Percentiles rank a stretch among this genome's conserved stretches.
These are phyloP conservation scores for Mionectes olivaceus DNA, from an alignment of 2,797 vertebrate species.

Conservation along the genomic window DNA sequence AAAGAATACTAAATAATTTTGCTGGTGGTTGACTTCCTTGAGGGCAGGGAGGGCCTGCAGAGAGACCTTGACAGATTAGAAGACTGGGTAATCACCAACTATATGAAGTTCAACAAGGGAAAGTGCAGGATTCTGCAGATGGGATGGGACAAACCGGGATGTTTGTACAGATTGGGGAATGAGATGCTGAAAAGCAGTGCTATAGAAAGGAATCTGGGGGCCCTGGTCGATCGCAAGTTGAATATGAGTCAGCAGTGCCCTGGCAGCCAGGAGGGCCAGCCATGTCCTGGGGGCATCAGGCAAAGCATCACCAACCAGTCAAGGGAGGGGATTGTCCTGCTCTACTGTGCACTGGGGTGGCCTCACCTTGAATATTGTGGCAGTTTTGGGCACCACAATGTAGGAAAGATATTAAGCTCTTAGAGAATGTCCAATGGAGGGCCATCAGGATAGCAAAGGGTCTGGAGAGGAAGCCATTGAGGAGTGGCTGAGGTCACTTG, in stretches of 20 bases:
- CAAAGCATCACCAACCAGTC: rapidly evolving
- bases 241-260: not conserved
- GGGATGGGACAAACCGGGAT: not conserved
- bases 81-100: not conserved
- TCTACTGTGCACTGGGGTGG: not conserved
- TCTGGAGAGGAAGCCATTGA: not conserved
- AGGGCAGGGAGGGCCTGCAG: not conserved
- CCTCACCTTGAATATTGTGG: not conserved
- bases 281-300: not conserved
- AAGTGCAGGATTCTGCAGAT: not conserved
- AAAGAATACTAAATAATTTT: not conserved
- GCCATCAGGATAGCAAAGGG: not conserved
- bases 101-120: not conserved
- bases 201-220: not conserved
- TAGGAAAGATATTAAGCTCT: not conserved
- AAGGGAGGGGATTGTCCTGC: rapidly evolving
- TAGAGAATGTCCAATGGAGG: not conserved
- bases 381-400: not conserved
- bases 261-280: not conserved
- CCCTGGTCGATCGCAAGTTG: not conserved
- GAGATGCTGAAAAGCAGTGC: not conserved
- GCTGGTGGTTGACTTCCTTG: not conserved
- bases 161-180: not conserved
- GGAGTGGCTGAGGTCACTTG: not conserved
- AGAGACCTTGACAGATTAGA: not conserved